Evolutionary conservation across 2,888 invertebrate genomes (phyloP).

Genomic region (Leptopilina syphax): DNA sequence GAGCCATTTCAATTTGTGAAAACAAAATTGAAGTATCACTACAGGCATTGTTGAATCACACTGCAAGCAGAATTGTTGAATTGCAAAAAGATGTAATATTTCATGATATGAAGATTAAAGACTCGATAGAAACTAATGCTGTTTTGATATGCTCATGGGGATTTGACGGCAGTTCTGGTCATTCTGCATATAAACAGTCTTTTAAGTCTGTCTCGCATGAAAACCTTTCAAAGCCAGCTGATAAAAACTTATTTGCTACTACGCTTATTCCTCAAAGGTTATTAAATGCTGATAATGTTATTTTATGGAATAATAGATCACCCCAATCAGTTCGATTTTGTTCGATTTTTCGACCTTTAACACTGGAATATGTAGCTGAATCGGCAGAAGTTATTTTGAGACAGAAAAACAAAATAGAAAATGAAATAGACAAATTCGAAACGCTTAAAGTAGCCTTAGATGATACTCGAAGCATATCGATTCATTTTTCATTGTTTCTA

Average conservation of each 20-base stretch:
- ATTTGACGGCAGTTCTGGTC: too few species aligned
- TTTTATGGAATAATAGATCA: too few species aligned
- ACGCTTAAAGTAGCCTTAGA: too few species aligned
- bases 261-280: slow-evolving; percentile 31
- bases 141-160: slow-evolving; percentile 20
- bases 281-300: slow-evolving; percentile 27
- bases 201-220: not conserved
- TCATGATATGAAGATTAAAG: slow-evolving; percentile 8
- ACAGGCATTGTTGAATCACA: slow-evolving; percentile 41
- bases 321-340: slow-evolving; percentile 37
- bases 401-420: too few species aligned
- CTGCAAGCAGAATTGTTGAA: slow-evolving; percentile 8
- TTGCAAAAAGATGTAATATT: slow-evolving; percentile 1
- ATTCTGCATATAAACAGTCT: slow-evolving; percentile 15
- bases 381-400: too few species aligned
- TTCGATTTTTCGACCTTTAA: slow-evolving; percentile 25
- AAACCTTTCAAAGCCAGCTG: slow-evolving; percentile 1
- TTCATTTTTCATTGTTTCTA: too few species aligned
- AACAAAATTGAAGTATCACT: slow-evolving; percentile 31
- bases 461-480: too few species aligned
- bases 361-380: too few species aligned
- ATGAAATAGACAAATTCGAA: too few species aligned
- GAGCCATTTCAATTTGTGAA: too few species aligned
- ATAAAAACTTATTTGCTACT: slow-evolving; percentile 33
- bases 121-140: slow-evolving; percentile 1